Conservation (phyloP, 2,888 invertebrate species). For the Hypolimnas misippus region DNA sequence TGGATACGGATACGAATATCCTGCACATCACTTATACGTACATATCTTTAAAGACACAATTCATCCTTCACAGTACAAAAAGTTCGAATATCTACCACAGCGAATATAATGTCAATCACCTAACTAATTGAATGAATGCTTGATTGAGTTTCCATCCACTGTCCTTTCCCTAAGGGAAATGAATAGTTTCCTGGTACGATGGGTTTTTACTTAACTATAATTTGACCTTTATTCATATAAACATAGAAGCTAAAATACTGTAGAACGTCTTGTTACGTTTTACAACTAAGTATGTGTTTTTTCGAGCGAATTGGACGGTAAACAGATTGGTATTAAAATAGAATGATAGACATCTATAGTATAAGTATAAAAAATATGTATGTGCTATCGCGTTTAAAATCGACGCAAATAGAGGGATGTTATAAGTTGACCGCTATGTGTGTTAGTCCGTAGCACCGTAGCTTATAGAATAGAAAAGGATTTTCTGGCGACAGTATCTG, state of each 20-base stretch:
- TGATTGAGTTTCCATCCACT: slow-evolving; percentile 62
- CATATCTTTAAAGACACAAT: background rate
- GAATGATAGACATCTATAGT: too few species aligned
- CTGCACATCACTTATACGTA: too few species aligned
- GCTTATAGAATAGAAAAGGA: too few species aligned
- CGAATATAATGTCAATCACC: slow-evolving; percentile 59
- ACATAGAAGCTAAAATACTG: background rate
- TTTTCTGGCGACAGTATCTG: too few species aligned
- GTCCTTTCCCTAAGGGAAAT: slow-evolving; percentile 58
- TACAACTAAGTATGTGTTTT: background rate
- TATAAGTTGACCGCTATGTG: too few species aligned
- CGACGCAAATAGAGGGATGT: too few species aligned
- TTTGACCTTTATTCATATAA: slow-evolving; percentile 11
- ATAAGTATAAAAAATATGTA: too few species aligned
- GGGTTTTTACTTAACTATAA: slow-evolving; percentile 17
- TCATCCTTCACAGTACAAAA: slow-evolving; percentile 10
- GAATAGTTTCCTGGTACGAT: slow-evolving; percentile 53
- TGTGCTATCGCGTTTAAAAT: too few species aligned
- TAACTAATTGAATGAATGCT: slow-evolving; percentile 68
- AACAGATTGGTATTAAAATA: slow-evolving; percentile 7
- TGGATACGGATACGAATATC: too few species aligned
- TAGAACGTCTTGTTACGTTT: background rate
- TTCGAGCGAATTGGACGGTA: slow-evolving; percentile 10
- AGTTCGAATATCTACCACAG: slow-evolving; percentile 20
- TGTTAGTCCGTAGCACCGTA: too few species aligned